A percentile compares a stretch with the other conserved stretches of the same genome.
These are phyloP conservation scores for Volucella inflata DNA, from an alignment of 2,888 invertebrate species.

Conservation along the genomic window DNA sequence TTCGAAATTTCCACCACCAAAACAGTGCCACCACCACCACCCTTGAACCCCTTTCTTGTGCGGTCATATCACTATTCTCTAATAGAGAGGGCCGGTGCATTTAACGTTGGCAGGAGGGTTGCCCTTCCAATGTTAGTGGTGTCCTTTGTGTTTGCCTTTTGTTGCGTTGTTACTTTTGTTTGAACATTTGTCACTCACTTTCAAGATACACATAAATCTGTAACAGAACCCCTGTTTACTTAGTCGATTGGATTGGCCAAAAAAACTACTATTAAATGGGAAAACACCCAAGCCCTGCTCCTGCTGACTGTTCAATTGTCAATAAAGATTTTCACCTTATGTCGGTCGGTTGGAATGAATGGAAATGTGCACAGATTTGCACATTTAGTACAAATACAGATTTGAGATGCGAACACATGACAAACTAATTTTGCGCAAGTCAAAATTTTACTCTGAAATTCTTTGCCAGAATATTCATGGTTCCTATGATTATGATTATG, in stretches of 20 bases:
- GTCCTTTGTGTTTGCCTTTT: slow-evolving; percentile 6
- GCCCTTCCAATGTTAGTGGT: not conserved
- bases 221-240: slow-evolving; percentile 71
- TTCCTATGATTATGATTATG: slow-evolving; percentile 31
- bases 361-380: slow-evolving; percentile 72
- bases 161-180: slow-evolving; percentile 70
- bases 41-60: slow-evolving; percentile 43
- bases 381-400: not conserved
- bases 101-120: not conserved
- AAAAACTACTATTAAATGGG: not conserved
- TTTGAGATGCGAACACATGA: slow-evolving; percentile 55
- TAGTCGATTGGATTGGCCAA: slow-evolving; percentile 65
- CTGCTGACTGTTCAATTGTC: slow-evolving; percentile 54
- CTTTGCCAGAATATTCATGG: too few relatives aligned
- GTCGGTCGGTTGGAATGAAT: slow-evolving; percentile 36
- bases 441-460: not conserved
- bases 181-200: slow-evolving; percentile 73
- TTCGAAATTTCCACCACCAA: too few relatives aligned
- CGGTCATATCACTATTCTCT: slow-evolving; percentile 18
- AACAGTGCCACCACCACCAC: slow-evolving; percentile 21
- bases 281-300: slow-evolving; percentile 28
- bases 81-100: slow-evolving; percentile 46
- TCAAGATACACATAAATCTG: slow-evolving; percentile 60
- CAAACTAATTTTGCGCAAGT: slow-evolving; percentile 40
- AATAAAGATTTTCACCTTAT: slow-evolving; percentile 71